Evolutionary conservation across 2,888 invertebrate species (phyloP).

Genomic region (Geotrupes spiniger): DNA sequence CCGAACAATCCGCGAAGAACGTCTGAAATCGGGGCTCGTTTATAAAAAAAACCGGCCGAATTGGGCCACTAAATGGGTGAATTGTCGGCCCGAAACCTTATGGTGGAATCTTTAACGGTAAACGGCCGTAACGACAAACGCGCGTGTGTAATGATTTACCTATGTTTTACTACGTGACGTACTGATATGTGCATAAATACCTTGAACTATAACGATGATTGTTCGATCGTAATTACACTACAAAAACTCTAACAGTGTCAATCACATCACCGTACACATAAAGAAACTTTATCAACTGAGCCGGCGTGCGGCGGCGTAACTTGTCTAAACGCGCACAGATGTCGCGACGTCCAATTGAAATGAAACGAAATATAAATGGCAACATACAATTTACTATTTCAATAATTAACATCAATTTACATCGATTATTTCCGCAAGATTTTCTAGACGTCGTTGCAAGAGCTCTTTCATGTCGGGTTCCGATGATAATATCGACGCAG

Average conservation of each 20-base stretch:
- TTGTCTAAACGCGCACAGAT: slow-evolving; percentile 8
- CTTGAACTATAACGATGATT: slow-evolving; percentile 24
- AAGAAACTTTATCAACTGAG: slow-evolving; percentile 22
- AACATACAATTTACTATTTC: too few species aligned
- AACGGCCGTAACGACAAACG: too few species aligned
- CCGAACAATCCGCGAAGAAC: too few species aligned
- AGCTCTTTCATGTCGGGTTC: slow-evolving; percentile 60
- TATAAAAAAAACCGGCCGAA: too few species aligned
- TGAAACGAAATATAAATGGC: not conserved
- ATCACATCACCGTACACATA: slow-evolving; percentile 34
- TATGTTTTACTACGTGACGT: not conserved
- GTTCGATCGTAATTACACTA: slow-evolving; percentile 33
- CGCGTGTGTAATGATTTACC: not conserved
- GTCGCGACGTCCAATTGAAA: slow-evolving; percentile 4
- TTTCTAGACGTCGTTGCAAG: slow-evolving; percentile 53
- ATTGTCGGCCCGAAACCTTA: slow-evolving; percentile 31
- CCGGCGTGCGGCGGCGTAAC: not conserved
- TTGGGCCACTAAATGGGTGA: too few species aligned
- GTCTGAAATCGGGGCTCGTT: too few species aligned
- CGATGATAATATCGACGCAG: slow-evolving; percentile 57
- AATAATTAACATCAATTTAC: not conserved
- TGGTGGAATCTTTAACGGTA: slow-evolving; percentile 1
- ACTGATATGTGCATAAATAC: slow-evolving; percentile 25
- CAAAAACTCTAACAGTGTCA: slow-evolving; percentile 35
- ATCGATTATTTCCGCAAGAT: slow-evolving; percentile 37